phyloP scores from a whole-genome alignment of 2,888 invertebrate genomes.

The Lasius platythorax region DNA sequence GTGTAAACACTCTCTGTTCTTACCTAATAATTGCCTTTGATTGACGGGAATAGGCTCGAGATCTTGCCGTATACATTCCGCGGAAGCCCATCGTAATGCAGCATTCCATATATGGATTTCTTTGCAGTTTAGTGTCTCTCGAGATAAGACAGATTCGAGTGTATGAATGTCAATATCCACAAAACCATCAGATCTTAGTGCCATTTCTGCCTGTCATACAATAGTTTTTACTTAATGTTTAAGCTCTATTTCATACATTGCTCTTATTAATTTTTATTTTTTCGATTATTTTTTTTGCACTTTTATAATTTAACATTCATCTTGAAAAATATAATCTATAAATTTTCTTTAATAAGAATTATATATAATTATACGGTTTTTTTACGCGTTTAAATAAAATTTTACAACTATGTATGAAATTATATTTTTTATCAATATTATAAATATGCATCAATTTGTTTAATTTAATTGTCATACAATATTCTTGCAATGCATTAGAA shows the following conservation, averaged over 20 bases:
- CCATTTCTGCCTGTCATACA: constrained; percentile 95
- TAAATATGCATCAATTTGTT: neutral
- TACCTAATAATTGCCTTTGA: constrained; percentile 83
- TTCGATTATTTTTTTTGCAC: neutral
- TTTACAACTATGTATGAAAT: neutral
- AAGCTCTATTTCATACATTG: constrained; percentile 42
- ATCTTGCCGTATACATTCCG: constrained; percentile 95
- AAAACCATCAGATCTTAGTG: constrained; percentile 97
- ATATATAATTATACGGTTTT: neutral
- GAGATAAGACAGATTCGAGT: constrained; percentile 95
- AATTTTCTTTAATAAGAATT: constrained; percentile 9
- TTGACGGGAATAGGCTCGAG: constrained; percentile 94
- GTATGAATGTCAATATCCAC: constrained; percentile 98
- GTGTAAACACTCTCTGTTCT: constrained; percentile 21
- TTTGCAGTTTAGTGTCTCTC: constrained; percentile 98
- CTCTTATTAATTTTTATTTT: constrained; percentile 31
- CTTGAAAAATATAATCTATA: neutral
- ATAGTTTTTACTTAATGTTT: constrained; percentile 56
- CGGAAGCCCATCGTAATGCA: constrained; percentile 96
- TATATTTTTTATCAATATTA: neutral
- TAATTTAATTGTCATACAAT: neutral
- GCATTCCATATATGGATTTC: constrained; percentile 97
- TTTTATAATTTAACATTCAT: constrained; percentile 7
- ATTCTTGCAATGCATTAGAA: neutral
- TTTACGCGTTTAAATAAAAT: neutral